phyloP scores from a whole-genome alignment of 2,888 invertebrate genomes.

The Pilophorus perplexus region DNA sequence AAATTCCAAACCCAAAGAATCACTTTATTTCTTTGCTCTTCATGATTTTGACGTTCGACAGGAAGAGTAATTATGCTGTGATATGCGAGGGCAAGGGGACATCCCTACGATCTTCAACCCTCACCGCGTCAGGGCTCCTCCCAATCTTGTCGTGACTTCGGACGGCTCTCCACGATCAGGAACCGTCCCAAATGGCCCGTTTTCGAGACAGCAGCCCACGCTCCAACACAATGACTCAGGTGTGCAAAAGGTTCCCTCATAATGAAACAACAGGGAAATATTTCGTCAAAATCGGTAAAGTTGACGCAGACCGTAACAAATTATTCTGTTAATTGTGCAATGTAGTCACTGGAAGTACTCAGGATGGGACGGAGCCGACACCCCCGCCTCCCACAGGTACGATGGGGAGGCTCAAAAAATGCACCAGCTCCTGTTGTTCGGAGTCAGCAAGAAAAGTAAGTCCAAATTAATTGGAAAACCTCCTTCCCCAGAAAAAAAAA shows the following conservation, averaged over 20 bases:
- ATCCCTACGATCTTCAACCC: slow-evolving; percentile 81
- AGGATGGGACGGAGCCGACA: slow-evolving; percentile 49
- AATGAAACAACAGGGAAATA: too few species aligned
- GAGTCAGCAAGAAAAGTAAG: slow-evolving; percentile 76
- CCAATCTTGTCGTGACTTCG: slow-evolving; percentile 68
- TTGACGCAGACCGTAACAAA: too few species aligned
- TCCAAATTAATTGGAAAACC: too few species aligned
- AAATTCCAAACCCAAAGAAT: too few species aligned
- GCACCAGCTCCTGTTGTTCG: slow-evolving; percentile 76
- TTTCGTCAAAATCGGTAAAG: too few species aligned
- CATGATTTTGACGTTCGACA: too few species aligned
- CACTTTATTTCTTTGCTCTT: not conserved
- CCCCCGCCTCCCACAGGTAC: slow-evolving; percentile 44
- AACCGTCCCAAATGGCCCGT: slow-evolving; percentile 50
- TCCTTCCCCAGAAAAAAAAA: too few species aligned
- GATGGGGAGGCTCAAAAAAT: slow-evolving; percentile 53
- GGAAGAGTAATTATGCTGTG: slow-evolving; percentile 19
- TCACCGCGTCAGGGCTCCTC: slow-evolving; percentile 65
- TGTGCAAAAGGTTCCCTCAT: too few species aligned
- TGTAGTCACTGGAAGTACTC: slow-evolving; percentile 51
- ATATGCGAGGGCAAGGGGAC: slow-evolving; percentile 61
- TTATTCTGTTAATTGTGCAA: too few species aligned
- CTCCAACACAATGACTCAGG: slow-evolving; percentile 57
- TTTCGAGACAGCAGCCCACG: slow-evolving; percentile 51
- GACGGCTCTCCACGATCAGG: slow-evolving; percentile 53